Percentiles rank a stretch among this genome's conserved stretches.
Conservation (phyloP, 2,113 vertebrate genomes). For the Mirounga angustirostris region DNA sequence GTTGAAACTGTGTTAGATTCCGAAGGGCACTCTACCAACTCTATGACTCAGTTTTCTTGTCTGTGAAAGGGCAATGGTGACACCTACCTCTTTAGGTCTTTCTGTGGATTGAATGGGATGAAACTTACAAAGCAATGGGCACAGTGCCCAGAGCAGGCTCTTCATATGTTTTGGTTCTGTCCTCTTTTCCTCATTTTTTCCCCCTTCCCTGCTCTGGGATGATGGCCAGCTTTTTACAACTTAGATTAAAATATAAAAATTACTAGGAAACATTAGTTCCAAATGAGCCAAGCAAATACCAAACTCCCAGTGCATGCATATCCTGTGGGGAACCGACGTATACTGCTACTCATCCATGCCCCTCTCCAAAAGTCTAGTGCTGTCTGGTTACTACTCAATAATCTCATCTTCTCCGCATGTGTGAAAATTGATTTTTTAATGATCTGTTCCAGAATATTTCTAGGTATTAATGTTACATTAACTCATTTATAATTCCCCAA, state of each 20-base stretch:
- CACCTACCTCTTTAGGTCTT: not conserved
- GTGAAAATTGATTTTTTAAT: slow-evolving; percentile 79
- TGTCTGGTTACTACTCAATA: slow-evolving; percentile 45
- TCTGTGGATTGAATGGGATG: not conserved
- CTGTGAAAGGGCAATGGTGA: not conserved
- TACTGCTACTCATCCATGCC: not conserved
- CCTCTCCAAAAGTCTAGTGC: slow-evolving; percentile 14
- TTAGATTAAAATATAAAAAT: slow-evolving; percentile 79
- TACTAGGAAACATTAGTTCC: slow-evolving; percentile 71
- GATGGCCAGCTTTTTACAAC: slow-evolving; percentile 69
- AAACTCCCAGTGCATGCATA: not conserved
- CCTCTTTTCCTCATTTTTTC: slow-evolving; percentile 16
- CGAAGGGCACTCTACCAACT: not conserved
- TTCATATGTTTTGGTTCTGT: not conserved
- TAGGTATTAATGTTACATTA: slow-evolving; percentile 75
- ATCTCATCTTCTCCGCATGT: slow-evolving; percentile 70
- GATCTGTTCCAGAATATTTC: slow-evolving; percentile 75
- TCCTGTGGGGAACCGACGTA: not conserved
- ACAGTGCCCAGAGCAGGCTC: not conserved
- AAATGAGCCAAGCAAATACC: slow-evolving; percentile 65
- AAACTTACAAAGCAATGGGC: not conserved
- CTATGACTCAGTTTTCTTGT: not conserved
- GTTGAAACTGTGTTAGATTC: not conserved
- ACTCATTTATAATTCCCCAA: slow-evolving; percentile 75
- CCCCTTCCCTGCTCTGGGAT: slow-evolving; percentile 67